Evolutionary conservation across 2,888 invertebrate genomes (phyloP), one percentile per base, ranked within the genome.

Genomic region (Drosophila anomelani): DNA sequence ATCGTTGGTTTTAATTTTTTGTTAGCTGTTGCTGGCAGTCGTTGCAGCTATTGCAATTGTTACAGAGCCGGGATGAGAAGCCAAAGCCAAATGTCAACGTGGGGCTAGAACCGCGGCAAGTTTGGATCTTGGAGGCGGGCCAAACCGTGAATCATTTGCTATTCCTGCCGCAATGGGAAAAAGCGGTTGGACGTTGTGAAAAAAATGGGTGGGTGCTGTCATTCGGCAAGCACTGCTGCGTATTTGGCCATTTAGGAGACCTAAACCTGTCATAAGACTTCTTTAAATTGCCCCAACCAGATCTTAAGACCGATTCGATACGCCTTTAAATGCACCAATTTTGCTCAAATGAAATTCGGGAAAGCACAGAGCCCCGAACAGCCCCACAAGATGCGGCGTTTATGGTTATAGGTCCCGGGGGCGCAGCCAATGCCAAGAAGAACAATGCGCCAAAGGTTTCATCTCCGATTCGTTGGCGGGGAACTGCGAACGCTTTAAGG

Each of bases 331-430:
- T 83, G 79, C 77, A 73, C 56, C 77, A 80, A 77, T 79, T 80
- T 67, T 58, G 76, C 36, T 41, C 56, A 62, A 47, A 66, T 49
- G 44, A 32, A 46, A 44, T 54, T 43, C 34, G 20, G 36, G 26
- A 8, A 32, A n/a, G 47, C 54, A 63, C 20, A 59, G 66, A 59
- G 44, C 66, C 59, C 55, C 34, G 47, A 56, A 68, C 53, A 62
- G 71, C 79, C 77, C 77, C 60, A 64, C 57, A 66, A 58, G 63
- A 77, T 55, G 59, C 59, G 71, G 53, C 89, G 76, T 87, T 86
- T 89, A 86, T 76, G 75, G 89, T 86, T 89, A 86, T 86, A 77
- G 67, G 82, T 89, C 85, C 85, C 85, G 76, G 68, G 88, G 87
- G 85, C 75, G 73, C 51, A 53, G 39, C 51, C 34, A 36, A 15